These are phyloP conservation scores for Lasioglossum marginatum DNA, from an alignment of 2,888 invertebrate genomes.

Conservation along the genomic window DNA sequence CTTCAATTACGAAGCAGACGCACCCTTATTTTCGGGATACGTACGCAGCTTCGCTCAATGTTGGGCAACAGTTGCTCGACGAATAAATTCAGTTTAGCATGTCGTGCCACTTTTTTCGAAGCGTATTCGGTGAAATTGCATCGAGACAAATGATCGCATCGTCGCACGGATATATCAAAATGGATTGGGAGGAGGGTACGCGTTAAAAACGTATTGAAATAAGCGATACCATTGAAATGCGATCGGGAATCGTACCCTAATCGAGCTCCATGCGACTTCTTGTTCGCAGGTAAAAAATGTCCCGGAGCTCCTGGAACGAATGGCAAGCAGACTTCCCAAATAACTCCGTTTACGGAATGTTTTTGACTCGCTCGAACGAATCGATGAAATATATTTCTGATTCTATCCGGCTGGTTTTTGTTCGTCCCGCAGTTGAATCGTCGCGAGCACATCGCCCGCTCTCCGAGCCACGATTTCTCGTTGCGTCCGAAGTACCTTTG, in stretches of 20 bases:
- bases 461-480: constrained; percentile 9
- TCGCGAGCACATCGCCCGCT: background rate
- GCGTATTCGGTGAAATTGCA: background rate
- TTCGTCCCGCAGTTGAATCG: background rate
- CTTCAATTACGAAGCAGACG: too few species aligned
- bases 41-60: background rate
- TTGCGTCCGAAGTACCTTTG: background rate
- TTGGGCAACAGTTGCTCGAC: background rate
- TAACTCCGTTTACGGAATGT: background rate
- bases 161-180: background rate
- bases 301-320: background rate
- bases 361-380: background rate
- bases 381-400: background rate
- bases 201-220: background rate
- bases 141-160: background rate
- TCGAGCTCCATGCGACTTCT: background rate
- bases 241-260: background rate
- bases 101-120: too few species aligned
- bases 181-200: background rate
- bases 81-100: background rate
- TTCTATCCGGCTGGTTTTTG: background rate
- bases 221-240: background rate
- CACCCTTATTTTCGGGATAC: background rate
- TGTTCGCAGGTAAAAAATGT: background rate
- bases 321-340: background rate